Conservation (phyloP, 1,140 invertebrate species). For the Cotesia chilonis region DNA sequence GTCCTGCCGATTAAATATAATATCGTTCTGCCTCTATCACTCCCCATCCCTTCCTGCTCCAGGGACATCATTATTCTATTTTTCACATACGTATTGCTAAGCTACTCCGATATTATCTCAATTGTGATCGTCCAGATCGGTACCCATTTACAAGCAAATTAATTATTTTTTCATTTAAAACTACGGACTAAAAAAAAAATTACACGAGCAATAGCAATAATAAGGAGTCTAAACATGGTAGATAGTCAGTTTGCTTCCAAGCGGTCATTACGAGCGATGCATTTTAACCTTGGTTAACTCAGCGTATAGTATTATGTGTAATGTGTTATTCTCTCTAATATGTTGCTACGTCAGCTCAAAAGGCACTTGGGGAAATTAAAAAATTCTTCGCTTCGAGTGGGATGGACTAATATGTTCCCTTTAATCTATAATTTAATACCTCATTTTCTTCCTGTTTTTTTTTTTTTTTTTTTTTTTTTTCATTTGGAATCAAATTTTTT, state of each 20-base stretch:
- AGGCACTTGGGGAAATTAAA: conserved; percentile 17
- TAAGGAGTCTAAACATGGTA: conserved; percentile 17
- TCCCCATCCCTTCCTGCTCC: too few relatives aligned
- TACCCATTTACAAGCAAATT: too few relatives aligned
- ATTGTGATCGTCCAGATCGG: too few relatives aligned
- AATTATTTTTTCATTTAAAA: too few relatives aligned
- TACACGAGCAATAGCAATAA: too few relatives aligned
- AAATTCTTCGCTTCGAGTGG: not conserved
- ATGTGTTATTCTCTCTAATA: conserved; percentile 25
- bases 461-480: too few relatives aligned
- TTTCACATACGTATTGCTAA: too few relatives aligned
- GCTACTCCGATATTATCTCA: too few relatives aligned
- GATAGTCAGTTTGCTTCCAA: conserved; percentile 9
- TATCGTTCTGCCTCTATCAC: conserved; percentile 15
- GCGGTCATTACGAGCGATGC: conserved; percentile 21
- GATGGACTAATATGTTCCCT: not conserved
- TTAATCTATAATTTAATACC: not conserved
- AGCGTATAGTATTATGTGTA: not conserved
- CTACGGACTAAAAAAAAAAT: too few relatives aligned
- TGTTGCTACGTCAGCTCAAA: conserved; percentile 17
- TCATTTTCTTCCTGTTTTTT: not conserved
- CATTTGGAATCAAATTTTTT: too few relatives aligned
- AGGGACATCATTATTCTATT: not conserved
- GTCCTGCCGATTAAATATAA: conserved; percentile 21
- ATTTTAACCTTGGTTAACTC: conserved; percentile 33